Evolutionary conservation across 2,113 vertebrate species (phyloP).

Genomic region (Scomber scombrus): DNA sequence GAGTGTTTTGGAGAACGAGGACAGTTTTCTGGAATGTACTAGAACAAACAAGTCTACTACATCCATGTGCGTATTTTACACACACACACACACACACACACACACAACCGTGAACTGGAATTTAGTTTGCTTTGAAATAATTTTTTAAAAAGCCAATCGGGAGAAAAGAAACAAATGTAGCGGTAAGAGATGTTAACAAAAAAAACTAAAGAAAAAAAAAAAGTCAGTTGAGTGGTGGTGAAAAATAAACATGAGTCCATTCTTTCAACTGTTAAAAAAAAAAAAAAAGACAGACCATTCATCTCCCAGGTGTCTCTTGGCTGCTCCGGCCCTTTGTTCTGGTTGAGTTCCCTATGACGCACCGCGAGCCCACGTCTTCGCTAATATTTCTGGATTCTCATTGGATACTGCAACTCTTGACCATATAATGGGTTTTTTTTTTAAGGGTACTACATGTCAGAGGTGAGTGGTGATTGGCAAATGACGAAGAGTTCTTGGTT

Average conservation of each 20-base stretch:
- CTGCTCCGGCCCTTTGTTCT: constrained; percentile 52
- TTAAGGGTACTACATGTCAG: constrained; percentile 74
- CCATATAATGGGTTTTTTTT: constrained; percentile 65
- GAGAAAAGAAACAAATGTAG: constrained; percentile 56
- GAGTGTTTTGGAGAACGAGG: constrained; percentile 66
- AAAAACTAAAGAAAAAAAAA: constrained; percentile 51
- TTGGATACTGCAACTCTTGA: constrained; percentile 65
- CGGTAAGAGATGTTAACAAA: constrained; percentile 43
- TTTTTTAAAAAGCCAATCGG: constrained; percentile 44
- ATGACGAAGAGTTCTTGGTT: constrained; percentile 72
- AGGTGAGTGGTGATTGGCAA: constrained; percentile 79
- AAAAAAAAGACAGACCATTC: constrained; percentile 59
- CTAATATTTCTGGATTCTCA: constrained; percentile 66
- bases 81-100: constrained; percentile 32
- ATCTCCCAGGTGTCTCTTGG: constrained; percentile 57
- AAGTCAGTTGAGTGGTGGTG: constrained; percentile 53
- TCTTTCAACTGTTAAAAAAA: constrained; percentile 80
- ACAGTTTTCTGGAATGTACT: constrained; percentile 89
- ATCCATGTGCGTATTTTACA: constrained; percentile 63
- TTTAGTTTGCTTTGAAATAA: constrained; percentile 37
- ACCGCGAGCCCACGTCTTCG: constrained; percentile 53
- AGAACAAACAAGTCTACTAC: constrained; percentile 77
- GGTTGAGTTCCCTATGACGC: constrained; percentile 66
- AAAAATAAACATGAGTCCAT: constrained; percentile 60
- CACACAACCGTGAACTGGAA: constrained; percentile 43